Conservation (phyloP, 2,797 vertebrate genomes). For the Anniella stebbinsi region DNA sequence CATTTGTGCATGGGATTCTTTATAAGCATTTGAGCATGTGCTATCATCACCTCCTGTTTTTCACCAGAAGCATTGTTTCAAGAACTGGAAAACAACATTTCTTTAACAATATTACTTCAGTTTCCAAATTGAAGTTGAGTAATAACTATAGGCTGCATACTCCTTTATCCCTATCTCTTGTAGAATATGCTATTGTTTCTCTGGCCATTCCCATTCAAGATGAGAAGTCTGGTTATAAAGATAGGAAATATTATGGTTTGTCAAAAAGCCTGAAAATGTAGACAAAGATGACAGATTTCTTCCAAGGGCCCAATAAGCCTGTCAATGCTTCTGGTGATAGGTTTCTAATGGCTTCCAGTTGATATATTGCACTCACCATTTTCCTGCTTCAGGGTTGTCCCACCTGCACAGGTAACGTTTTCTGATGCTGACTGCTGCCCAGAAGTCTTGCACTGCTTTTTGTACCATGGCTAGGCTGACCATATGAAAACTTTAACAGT, state of each 20-base stretch:
- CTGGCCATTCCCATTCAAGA: background rate
- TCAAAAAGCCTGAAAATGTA: background rate
- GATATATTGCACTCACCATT: background rate
- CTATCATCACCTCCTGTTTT: too few species aligned
- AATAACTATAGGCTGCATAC: background rate
- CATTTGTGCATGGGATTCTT: background rate
- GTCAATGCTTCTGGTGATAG: background rate
- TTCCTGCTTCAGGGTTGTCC: background rate
- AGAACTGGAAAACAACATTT: background rate
- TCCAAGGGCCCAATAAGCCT: background rate
- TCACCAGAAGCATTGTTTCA: too few species aligned
- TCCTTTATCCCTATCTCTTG: background rate
- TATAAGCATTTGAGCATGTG: background rate
- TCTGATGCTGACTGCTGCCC: background rate
- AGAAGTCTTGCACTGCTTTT: background rate
- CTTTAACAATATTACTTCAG: background rate
- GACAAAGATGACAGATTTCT: background rate
- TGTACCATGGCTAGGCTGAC: background rate
- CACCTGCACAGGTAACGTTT: background rate
- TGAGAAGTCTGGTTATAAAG: background rate
- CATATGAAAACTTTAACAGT: too few species aligned
- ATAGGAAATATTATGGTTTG: slow-evolving; percentile 5
- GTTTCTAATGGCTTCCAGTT: background rate
- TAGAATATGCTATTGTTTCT: background rate
- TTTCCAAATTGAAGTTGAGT: background rate